Evolutionary conservation across 2,113 vertebrate species (phyloP).

Genomic region (Fregata magnificens): DNA sequence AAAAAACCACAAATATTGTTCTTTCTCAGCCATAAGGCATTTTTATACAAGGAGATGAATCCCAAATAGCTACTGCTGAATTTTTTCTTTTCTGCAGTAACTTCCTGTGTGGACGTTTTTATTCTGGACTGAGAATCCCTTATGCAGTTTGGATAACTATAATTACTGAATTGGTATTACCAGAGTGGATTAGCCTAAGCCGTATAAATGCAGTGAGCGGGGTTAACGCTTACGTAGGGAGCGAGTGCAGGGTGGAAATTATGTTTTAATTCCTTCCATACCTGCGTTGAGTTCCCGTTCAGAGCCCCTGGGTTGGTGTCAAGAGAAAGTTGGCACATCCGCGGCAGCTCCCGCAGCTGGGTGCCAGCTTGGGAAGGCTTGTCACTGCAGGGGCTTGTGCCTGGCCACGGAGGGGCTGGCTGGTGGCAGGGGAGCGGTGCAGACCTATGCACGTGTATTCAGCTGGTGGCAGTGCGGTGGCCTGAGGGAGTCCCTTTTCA

Average conservation of each 20-base stretch:
- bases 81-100: not conserved
- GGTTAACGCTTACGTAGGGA: not conserved
- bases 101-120: not conserved
- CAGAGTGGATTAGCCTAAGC: not conserved
- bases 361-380: not conserved
- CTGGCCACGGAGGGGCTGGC: not conserved
- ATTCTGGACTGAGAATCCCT: not conserved
- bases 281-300: not conserved
- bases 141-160: not conserved
- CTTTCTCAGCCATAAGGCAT: not conserved
- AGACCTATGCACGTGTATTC: rapidly evolving
- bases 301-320: not conserved
- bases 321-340: not conserved
- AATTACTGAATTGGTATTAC: not conserved
- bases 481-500: not conserved
- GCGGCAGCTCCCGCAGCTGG: rapidly evolving
- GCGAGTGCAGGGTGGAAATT: not conserved
- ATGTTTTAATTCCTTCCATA: not conserved
- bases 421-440: not conserved
- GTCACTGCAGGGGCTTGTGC: not conserved
- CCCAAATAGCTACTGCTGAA: not conserved
- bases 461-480: not conserved
- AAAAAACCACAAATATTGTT: not conserved
- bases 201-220: not conserved
- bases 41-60: not conserved